Percentiles rank a stretch among this genome's conserved stretches.
phyloP scores from a whole-genome alignment of 2,797 vertebrate genomes.

The Ammospiza maritima region DNA sequence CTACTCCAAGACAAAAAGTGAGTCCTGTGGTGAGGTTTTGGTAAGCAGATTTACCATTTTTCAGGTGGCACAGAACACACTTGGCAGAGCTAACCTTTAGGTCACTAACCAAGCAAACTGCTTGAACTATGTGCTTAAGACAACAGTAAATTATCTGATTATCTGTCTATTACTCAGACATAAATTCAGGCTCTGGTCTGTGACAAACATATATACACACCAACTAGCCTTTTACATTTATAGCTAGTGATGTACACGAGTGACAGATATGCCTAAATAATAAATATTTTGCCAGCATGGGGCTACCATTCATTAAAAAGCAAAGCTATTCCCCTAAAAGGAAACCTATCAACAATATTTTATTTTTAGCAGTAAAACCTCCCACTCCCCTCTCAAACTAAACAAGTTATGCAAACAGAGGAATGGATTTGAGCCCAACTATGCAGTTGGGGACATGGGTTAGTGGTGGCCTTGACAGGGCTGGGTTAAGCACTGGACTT shows the following conservation, averaged over 20 bases:
- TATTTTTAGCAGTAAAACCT: not conserved
- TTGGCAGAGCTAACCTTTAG: not conserved
- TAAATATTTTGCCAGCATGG: not conserved
- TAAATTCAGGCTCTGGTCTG: not conserved
- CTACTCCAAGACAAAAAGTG: not conserved
- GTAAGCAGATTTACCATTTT: not conserved
- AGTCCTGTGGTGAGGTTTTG: not conserved
- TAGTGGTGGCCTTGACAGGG: not conserved
- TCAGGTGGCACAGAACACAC: not conserved
- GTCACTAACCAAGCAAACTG: not conserved
- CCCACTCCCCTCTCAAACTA: not conserved
- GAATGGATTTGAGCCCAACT: not conserved
- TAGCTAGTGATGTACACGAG: rapidly evolving
- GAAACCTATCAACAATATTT: not conserved
- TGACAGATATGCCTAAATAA: not conserved
- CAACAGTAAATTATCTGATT: not conserved
- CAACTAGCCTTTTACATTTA: not conserved
- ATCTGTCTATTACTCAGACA: not conserved
- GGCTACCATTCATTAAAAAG: not conserved
- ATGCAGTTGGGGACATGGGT: too few species aligned
- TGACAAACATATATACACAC: not conserved
- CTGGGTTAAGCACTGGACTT: not conserved
- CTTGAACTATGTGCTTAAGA: not conserved
- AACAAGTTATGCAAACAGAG: not conserved
- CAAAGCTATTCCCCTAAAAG: not conserved